These are phyloP conservation scores for Hydrophis major DNA, from an alignment of 2,797 vertebrate species.

Conservation along the genomic window DNA sequence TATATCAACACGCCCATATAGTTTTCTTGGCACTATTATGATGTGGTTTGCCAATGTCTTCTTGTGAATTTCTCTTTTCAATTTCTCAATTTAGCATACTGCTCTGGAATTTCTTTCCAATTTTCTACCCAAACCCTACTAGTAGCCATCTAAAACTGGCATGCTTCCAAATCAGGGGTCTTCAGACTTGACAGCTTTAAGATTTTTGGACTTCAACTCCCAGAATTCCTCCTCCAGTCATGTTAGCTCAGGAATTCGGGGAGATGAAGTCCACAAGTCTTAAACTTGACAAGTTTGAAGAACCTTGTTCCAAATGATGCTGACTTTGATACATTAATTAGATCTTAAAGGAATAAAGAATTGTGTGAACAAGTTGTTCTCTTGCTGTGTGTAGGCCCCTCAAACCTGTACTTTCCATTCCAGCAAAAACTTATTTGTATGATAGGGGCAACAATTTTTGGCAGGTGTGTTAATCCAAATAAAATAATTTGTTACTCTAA, in stretches of 20 bases:
- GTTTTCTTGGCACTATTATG: neutral
- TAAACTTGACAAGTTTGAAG: too few relatives aligned
- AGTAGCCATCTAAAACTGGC: neutral
- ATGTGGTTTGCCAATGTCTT: neutral
- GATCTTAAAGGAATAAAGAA: neutral
- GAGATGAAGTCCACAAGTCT: too few relatives aligned
- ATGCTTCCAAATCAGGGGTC: neutral
- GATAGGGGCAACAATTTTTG: neutral
- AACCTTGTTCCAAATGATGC: neutral
- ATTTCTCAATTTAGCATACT: neutral
- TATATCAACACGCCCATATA: neutral
- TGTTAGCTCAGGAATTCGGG: too few relatives aligned
- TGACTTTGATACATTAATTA: neutral
- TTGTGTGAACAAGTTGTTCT: neutral
- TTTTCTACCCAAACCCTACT: neutral
- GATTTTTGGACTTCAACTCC: too few relatives aligned
- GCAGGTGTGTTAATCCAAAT: neutral
- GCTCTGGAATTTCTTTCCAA: neutral
- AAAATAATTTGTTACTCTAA: neutral
- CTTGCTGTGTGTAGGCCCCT: neutral
- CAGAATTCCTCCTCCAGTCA: too few relatives aligned
- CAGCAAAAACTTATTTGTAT: neutral
- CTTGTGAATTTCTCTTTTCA: neutral
- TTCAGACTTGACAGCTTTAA: too few relatives aligned
- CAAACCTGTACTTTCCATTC: neutral